Evolutionary conservation across 2,888 invertebrate genomes (phyloP).

Genomic region (Lithodes maja): DNA sequence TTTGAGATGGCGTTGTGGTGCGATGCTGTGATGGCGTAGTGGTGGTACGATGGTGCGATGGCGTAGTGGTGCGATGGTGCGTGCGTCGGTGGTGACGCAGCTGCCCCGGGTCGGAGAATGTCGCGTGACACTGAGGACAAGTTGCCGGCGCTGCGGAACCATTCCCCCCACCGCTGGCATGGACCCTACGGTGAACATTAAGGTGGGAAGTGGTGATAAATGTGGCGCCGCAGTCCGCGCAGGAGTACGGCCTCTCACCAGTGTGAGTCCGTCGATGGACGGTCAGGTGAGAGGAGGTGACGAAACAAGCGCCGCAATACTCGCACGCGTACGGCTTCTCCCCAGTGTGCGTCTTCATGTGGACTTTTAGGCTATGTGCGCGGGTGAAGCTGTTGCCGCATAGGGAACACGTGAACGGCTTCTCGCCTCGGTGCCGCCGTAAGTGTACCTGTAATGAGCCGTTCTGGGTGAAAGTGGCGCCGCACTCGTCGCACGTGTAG

Average conservation of each 20-base stretch:
- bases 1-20: slow-evolving; percentile 40
- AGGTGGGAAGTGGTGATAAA: slow-evolving; percentile 70
- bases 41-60: slow-evolving; percentile 59
- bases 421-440: slow-evolving; percentile 68
- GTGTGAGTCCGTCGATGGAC: slow-evolving; percentile 69
- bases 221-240: slow-evolving; percentile 68
- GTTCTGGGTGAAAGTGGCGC: slow-evolving; percentile 70
- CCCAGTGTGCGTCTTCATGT: slow-evolving; percentile 71
- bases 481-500: slow-evolving; percentile 68
- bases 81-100: slow-evolving; percentile 68
- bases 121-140: slow-evolving; percentile 67
- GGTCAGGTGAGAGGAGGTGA: slow-evolving; percentile 69
- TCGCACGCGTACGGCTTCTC: slow-evolving; percentile 70
- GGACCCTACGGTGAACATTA: slow-evolving; percentile 68
- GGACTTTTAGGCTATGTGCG: slow-evolving; percentile 69
- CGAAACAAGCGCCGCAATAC: slow-evolving; percentile 69
- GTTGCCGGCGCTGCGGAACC: slow-evolving; percentile 43
- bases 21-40: slow-evolving; percentile 56
- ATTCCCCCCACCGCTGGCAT: slow-evolving; percentile 50
- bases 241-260: slow-evolving; percentile 69
- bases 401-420: slow-evolving; percentile 66
- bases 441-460: slow-evolving; percentile 69
- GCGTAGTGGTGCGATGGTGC: slow-evolving; percentile 39
- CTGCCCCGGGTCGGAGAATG: slow-evolving; percentile 63
- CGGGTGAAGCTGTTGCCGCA: slow-evolving; percentile 69